Conservation (phyloP, 2,797 vertebrate species). For the Rhinatrema bivittatum region DNA sequence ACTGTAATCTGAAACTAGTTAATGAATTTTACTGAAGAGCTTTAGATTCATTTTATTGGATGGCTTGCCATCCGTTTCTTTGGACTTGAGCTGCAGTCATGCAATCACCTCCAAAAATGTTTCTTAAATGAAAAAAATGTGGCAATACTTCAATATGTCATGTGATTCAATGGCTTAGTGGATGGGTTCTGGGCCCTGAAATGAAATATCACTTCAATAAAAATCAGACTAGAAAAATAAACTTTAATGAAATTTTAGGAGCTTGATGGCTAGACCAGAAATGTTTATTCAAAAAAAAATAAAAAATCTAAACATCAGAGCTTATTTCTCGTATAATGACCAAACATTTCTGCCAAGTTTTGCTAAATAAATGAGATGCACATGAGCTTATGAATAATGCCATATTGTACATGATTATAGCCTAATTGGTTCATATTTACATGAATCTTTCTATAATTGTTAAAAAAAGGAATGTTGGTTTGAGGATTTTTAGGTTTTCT, state of each 20-base stretch:
- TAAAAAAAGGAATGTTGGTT: no score
- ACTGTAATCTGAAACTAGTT: no score
- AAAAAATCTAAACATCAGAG: neutral
- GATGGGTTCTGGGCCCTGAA: no score
- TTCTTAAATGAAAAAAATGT: no score
- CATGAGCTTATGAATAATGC: constrained; percentile 36
- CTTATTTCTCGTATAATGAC: constrained; percentile 2
- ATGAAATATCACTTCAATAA: constrained; percentile 27
- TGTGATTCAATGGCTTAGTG: constrained; percentile 6
- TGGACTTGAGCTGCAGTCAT: no score
- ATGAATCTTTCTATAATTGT: no score
- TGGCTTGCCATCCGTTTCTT: no score
- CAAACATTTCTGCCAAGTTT: constrained; percentile 34
- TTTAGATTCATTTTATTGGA: no score
- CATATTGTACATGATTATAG: no score
- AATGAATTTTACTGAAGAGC: no score
- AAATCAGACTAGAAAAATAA: constrained; percentile 30
- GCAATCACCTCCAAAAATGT: no score
- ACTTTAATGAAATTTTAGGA: constrained; percentile 23
- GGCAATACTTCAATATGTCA: constrained; percentile 1
- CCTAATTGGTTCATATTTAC: constrained; percentile 27
- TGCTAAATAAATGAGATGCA: constrained; percentile 29
- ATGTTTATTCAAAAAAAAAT: constrained; percentile 7
- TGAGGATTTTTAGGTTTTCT: no score
- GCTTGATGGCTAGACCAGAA: constrained; percentile 18